Base-by-base conservation (phyloP, 2,113 vertebrate species). In the Laterallus jamaicensis region DNA sequence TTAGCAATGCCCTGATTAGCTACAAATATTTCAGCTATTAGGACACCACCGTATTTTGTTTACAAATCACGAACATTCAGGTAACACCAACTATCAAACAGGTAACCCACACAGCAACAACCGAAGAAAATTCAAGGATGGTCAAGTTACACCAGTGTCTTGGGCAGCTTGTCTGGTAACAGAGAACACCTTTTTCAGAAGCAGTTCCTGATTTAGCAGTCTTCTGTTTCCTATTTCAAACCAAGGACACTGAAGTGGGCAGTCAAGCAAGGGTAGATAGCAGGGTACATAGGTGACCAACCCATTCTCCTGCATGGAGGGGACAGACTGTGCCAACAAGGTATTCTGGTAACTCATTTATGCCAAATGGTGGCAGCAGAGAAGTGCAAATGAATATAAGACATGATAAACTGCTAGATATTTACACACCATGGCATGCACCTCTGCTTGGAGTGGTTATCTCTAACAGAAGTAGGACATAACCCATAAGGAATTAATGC, bases 281-380 rank as follows among this genome's bases (percentile, higher is more conserved):
- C 12, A 5, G 9, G 31, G 6, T 16, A 5, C 32, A 4, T 0
- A 32, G 9, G 32, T 32, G 26, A 8, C 9, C 59, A 47, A 58
- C 7, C 14, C 20, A 0, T 10, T 66, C 32, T 18, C 7, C 56
- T 28, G 55, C n/a, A 28, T 2, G 9, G 42, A 47, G 28, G n/a
- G 21, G 6, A 32, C 37, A 17, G 31, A 52, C 22, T 15, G 49
- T 14, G 28, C 42, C 37, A 25, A 8, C 0, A 31, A 50, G n/a
- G 24, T n/a, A 37, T 10, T 14, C 24, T 11, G 2, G 0, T 4
- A 70, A 44, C 29, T 13, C 28, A 26, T n/a, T 73, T 55, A 28
- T 39, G 4, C 12, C 22, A 26, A 66, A 28, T 5, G 2, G 6
- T 31, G 31, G 26, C 70, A 88, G 74, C 66, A 85, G 22, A 13